Conservation (phyloP, 2,113 vertebrate genomes). For the Otocyon megalotis region DNA sequence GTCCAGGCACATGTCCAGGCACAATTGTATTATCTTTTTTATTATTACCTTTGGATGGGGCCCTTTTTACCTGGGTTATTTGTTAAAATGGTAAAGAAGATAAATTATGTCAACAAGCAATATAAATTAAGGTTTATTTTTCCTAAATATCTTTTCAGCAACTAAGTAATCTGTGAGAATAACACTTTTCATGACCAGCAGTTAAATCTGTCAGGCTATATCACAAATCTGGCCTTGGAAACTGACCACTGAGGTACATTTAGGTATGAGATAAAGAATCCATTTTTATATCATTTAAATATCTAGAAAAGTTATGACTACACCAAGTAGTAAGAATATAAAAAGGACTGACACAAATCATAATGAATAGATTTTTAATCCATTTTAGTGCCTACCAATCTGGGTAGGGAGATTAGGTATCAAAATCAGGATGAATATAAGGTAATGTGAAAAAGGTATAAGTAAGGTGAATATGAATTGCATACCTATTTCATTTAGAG, state of each 20-base stretch:
- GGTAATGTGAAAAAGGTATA: neutral
- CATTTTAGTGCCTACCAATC: neutral
- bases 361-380: neutral
- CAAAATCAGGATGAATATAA: neutral
- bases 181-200: neutral
- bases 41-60: neutral
- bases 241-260: neutral
- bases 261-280: neutral
- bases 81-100: constrained; percentile 33
- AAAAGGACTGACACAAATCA: neutral
- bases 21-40: neutral
- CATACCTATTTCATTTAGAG: neutral
- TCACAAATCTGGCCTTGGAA: neutral
- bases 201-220: neutral
- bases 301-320: neutral
- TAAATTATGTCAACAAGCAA: neutral
- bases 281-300: neutral
- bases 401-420: neutral
- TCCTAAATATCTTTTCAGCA: neutral
- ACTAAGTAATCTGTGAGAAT: neutral
- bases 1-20: neutral
- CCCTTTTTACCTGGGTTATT: neutral
- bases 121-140: constrained; percentile 6
- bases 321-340: neutral
- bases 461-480: neutral